Evolutionary conservation across 2,888 invertebrate genomes (phyloP), one percentile per base, ranked within the genome.

Genomic region (Parasteatoda lunata): DNA sequence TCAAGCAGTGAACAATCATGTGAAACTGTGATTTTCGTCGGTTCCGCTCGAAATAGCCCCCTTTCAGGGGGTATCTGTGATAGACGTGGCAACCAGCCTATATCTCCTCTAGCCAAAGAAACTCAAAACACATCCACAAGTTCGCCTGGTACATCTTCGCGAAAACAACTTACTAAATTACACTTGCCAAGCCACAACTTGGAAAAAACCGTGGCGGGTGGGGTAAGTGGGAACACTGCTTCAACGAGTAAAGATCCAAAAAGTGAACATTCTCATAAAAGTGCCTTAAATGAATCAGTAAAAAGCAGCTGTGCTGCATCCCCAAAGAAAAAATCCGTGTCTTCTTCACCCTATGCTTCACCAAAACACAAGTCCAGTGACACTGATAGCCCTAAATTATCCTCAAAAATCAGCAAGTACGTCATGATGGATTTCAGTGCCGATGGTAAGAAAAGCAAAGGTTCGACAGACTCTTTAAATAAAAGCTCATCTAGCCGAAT

Each of bases 1-100:
- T 98, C 98, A 8, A 98, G 98, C 91, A 98, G 98, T 91, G 98
- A 99, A 92, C 94, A 98, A 91, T 98, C 98, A 51, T 98, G 98
- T 88, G 98, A 99, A 92, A 99, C 99, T 0, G 99, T 99, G 88
- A 99, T 99, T 91, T 99, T 98, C 92, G 90, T 93, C 52, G 93
- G 93, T 49, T 66, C 82, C 11, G 75, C 77, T 5, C 54, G 87
- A 52, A 91, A 92, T 71, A 91, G 91, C 79, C 90, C 91, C 11
- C 89, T 92, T n/a, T 68, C 78, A 30, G 73, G 69, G 47, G 68
- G 66, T 68, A 68, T 77, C 68, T 91, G 92, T 89, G 92, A 92
- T 89, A 89, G 91, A n/a, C 92, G 92, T 76, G 92, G 92, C 86
- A 91, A 91, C 64, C 91, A 92, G 15, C 91, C 92, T 5, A 77